phyloP scores from a whole-genome alignment of 2,113 vertebrate species.

The Sterrhoptilus dennistouni region DNA sequence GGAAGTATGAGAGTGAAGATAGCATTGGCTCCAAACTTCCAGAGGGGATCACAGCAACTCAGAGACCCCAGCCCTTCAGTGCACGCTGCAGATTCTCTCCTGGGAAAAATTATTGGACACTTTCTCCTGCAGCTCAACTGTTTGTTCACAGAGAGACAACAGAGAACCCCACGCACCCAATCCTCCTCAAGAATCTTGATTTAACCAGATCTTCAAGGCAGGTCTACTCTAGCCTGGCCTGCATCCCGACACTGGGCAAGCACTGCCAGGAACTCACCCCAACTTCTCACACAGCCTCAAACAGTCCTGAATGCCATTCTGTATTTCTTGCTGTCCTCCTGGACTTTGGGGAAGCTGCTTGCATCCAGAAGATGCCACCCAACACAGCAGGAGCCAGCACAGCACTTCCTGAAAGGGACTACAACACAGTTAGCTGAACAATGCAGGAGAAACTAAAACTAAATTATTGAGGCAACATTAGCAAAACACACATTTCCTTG shows the following conservation, averaged over 20 bases:
- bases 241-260: fast-evolving
- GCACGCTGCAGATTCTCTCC: fast-evolving
- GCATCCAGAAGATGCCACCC: not conserved
- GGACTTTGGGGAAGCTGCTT: not conserved
- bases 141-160: not conserved
- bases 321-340: not conserved
- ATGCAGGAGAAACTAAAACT: not conserved
- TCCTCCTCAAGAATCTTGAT: not conserved
- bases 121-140: not conserved
- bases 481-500: not conserved
- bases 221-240: not conserved
- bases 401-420: not conserved
- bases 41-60: not conserved
- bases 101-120: not conserved
- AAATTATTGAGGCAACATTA: not conserved
- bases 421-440: not conserved
- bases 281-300: not conserved
- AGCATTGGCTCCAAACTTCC: not conserved
- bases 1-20: not conserved
- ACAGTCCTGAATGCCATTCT: not conserved
- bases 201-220: not conserved
- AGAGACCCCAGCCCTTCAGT: fast-evolving
- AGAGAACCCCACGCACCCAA: fast-evolving
- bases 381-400: not conserved
- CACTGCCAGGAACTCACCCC: not conserved